These are phyloP conservation scores for Leptonema lineaticorne DNA, from an alignment of 1,140 invertebrate genomes.

Conservation along the genomic window DNA sequence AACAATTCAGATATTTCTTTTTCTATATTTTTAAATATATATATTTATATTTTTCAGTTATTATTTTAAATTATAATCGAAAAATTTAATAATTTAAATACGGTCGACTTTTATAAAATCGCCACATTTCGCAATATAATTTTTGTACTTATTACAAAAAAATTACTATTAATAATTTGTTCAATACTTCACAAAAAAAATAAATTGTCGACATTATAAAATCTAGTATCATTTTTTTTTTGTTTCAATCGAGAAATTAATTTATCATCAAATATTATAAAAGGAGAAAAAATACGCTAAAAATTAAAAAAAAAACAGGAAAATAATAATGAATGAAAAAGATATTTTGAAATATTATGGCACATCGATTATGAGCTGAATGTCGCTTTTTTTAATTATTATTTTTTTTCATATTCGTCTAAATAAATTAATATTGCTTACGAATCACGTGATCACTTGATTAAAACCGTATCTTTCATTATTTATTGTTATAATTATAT, in stretches of 20 bases:
- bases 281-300: background rate
- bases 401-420: too few relatives aligned
- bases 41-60: too few relatives aligned
- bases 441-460: background rate
- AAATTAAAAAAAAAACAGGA: background rate
- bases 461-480: background rate
- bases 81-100: too few relatives aligned
- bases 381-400: background rate
- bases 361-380: conserved; percentile 6
- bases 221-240: too few relatives aligned
- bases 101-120: conserved; percentile 13
- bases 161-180: too few relatives aligned
- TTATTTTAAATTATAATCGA: conserved; percentile 11
- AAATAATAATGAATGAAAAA: background rate
- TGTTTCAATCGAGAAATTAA: too few relatives aligned
- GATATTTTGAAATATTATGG: background rate
- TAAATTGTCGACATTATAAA: too few relatives aligned
- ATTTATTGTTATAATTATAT: background rate
- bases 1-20: conserved; percentile 24
- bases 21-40: background rate
- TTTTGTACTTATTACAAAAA: conserved; percentile 10
- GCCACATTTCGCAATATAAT: background rate
- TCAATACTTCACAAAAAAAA: too few relatives aligned
- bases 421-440: conserved; percentile 9
- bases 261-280: too few relatives aligned